Conservation (phyloP, 2,113 vertebrate genomes). For the Heterotilapia buettikoferi region DNA sequence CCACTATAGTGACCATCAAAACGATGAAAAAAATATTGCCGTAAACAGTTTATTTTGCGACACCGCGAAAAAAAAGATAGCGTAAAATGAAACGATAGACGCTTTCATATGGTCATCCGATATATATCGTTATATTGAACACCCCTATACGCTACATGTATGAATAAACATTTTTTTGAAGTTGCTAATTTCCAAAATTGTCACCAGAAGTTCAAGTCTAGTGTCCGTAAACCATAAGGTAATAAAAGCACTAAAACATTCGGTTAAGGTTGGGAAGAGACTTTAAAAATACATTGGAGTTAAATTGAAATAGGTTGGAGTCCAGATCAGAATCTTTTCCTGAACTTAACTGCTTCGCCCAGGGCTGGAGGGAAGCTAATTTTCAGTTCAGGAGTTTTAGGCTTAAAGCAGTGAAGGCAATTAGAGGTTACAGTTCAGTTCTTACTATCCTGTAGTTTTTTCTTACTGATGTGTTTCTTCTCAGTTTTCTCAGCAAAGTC, state of each 20-base stretch:
- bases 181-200: not conserved
- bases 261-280: not conserved
- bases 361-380: not conserved
- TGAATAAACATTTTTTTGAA: not conserved
- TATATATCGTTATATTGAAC: not conserved
- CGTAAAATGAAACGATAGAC: rapidly evolving
- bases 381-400: not conserved
- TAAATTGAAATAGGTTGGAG: not conserved
- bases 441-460: not conserved
- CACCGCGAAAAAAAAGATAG: not conserved
- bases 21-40: not conserved
- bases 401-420: not conserved
- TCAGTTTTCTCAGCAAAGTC: not conserved
- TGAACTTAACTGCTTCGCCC: not conserved
- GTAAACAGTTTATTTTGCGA: not conserved
- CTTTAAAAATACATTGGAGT: not conserved
- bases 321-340: not conserved
- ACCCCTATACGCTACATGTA: rapidly evolving
- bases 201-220: not conserved
- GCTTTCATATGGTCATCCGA: not conserved
- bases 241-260: not conserved
- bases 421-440: not conserved
- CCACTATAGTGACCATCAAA: not conserved
- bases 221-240: not conserved
- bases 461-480: not conserved